Evolutionary conservation across 2,797 vertebrate species (phyloP), one percentile per base, ranked within the genome.

Genomic region (Merluccius polli): DNA sequence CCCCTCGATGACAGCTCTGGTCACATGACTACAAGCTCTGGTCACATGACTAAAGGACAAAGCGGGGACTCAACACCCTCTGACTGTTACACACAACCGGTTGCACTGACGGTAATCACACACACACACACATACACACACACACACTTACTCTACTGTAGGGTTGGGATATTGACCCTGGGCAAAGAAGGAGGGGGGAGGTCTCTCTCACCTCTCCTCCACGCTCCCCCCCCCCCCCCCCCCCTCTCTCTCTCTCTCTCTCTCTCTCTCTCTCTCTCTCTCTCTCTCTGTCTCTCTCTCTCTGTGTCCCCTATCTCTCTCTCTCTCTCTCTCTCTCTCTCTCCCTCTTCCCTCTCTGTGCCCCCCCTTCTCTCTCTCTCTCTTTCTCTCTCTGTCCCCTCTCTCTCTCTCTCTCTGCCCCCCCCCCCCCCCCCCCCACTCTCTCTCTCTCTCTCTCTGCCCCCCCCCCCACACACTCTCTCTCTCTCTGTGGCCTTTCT

Each of bases 11-110:
- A 95, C 87, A 96, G 96, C 91, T 95, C 95, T 29, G 89, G 95
- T 89, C 95, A 97, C 91, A 92, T 96, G 91, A 95, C 96, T 82
- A 94, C 95, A 86, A 96, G 96, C 91, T 95, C 95, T 31, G 89
- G 95, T 89, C 95, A 96, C 92, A 92, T 96, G 91, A 95, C 94
- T 83, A 91, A 94, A 81, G 94, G 94, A 94, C 94, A 93, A 89
- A 93, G 92, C 77, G 91, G 91, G 3, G 95, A 96, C 71, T 87
- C 95, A 78, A 93, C 92, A 88, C 94, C 18, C 13, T 48, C 44
- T n/a, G 52, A 59, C 21, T 6, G 52, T 59, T 59, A 93, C 86
- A 76, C 93, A 86, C 92, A 87, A 80, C 83, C 59, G 30, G 69
- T 38, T 30, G 8, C 67, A 27, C 68, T 71, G 35, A 18, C 73